phyloP scores from a whole-genome alignment of 2,888 invertebrate species.

The Macroteleia sp. region DNA sequence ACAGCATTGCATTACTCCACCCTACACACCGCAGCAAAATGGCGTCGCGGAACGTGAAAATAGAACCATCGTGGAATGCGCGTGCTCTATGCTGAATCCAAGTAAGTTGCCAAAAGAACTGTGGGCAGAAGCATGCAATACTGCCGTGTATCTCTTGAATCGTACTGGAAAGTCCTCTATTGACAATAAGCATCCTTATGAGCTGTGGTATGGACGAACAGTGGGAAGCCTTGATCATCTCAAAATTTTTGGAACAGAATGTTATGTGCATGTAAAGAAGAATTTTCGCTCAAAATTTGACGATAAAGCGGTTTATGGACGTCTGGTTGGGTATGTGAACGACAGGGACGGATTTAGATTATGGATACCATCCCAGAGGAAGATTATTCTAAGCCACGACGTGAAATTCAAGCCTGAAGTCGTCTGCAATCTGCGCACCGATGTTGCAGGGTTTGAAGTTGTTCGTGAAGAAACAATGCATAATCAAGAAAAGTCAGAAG shows the following conservation, averaged over 20 bases:
- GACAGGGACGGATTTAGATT: conserved; percentile 45
- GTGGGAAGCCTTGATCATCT: conserved; percentile 65
- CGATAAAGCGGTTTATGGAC: conserved; percentile 68
- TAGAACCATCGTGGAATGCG: conserved; percentile 30
- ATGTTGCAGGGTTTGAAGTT: background rate
- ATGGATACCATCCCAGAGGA: conserved; percentile 34
- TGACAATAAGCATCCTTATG: conserved; percentile 67
- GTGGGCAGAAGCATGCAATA: conserved; percentile 68
- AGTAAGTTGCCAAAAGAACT: conserved; percentile 33
- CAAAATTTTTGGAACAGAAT: conserved; percentile 64
- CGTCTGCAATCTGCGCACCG: conserved; percentile 2
- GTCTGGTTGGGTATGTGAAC: conserved; percentile 62
- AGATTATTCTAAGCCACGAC: conserved; percentile 31
- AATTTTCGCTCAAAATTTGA: conserved; percentile 71
- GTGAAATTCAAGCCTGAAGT: conserved; percentile 36
- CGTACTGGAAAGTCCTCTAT: conserved; percentile 70
- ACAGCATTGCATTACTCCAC: conserved; percentile 14
- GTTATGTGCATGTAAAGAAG: conserved; percentile 66
- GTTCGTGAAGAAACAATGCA: background rate
- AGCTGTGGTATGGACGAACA: conserved; percentile 68
- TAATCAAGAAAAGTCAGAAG: no score
- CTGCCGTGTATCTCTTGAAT: conserved; percentile 66
- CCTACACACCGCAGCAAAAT: conserved; percentile 41
- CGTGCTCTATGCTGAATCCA: conserved; percentile 20
- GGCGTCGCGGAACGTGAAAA: conserved; percentile 39